Conservation (phyloP, 2,113 vertebrate species). For the Himantopus leucocephalus region DNA sequence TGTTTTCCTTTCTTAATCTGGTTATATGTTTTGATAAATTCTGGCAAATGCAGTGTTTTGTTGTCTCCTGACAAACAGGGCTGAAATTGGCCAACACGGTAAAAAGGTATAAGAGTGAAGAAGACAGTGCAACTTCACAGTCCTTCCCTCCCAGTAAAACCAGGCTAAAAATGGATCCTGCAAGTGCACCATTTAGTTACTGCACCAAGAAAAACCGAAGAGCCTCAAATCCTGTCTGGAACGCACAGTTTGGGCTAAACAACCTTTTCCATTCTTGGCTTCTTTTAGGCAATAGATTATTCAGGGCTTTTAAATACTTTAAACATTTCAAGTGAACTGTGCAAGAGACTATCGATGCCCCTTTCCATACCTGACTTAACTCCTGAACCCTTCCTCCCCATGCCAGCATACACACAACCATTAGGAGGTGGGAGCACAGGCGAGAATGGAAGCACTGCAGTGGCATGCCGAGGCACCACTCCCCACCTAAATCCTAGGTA, state of each 20-base stretch:
- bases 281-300: not conserved
- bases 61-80: not conserved
- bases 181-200: not conserved
- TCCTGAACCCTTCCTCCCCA: not conserved
- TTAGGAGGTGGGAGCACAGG: not conserved
- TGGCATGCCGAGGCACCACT: not conserved
- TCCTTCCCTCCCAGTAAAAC: not conserved
- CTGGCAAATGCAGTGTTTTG: not conserved
- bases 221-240: not conserved
- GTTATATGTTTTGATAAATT: not conserved
- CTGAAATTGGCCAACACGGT: not conserved
- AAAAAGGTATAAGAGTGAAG: not conserved
- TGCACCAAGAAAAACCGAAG: not conserved
- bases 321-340: not conserved
- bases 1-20: not conserved
- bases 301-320: not conserved
- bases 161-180: not conserved
- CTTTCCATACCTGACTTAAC: not conserved
- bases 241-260: not conserved
- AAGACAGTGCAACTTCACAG: not conserved
- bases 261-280: not conserved
- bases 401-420: rapidly evolving
- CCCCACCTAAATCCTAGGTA: not conserved
- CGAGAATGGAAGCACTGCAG: not conserved
- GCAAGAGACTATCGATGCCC: not conserved